phyloP scores from a whole-genome alignment of 2,888 invertebrate genomes.

The Acrocera orbiculus region DNA sequence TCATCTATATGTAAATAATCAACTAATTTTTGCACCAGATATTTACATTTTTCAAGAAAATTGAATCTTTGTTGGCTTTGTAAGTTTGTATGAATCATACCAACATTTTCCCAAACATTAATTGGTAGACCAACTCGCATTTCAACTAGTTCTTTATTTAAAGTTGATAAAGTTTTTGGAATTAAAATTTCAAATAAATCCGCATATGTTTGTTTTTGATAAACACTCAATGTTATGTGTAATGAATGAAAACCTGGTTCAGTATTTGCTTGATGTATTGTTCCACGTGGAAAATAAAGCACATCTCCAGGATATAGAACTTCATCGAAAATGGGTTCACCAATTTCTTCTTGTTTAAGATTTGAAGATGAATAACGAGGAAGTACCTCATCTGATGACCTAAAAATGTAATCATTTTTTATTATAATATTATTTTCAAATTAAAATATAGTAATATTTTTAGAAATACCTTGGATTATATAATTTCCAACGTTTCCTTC shows the following conservation, averaged over 20 bases:
- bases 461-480: slow-evolving; percentile 50
- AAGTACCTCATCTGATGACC: slow-evolving; percentile 43
- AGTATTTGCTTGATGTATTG: slow-evolving; percentile 71
- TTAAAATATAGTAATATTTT: neutral
- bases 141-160: slow-evolving; percentile 49
- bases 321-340: slow-evolving; percentile 60
- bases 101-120: slow-evolving; percentile 57
- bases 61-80: slow-evolving; percentile 31
- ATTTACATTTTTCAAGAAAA: slow-evolving; percentile 36
- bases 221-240: slow-evolving; percentile 85
- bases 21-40: slow-evolving; percentile 41
- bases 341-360: slow-evolving; percentile 54
- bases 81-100: slow-evolving; percentile 43
- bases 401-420: slow-evolving; percentile 2
- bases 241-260: slow-evolving; percentile 68
- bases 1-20: slow-evolving; percentile 46
- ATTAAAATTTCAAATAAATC: slow-evolving; percentile 70
- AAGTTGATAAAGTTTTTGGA: slow-evolving; percentile 54
- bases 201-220: slow-evolving; percentile 78
- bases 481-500: slow-evolving; percentile 83
- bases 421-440: neutral
- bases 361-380: slow-evolving; percentile 72
- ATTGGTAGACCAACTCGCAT: slow-evolving; percentile 65
- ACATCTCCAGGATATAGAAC: slow-evolving; percentile 73
- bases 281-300: slow-evolving; percentile 83